phyloP scores from a whole-genome alignment of 2,113 vertebrate genomes.

The Macrotis lagotis region DNA sequence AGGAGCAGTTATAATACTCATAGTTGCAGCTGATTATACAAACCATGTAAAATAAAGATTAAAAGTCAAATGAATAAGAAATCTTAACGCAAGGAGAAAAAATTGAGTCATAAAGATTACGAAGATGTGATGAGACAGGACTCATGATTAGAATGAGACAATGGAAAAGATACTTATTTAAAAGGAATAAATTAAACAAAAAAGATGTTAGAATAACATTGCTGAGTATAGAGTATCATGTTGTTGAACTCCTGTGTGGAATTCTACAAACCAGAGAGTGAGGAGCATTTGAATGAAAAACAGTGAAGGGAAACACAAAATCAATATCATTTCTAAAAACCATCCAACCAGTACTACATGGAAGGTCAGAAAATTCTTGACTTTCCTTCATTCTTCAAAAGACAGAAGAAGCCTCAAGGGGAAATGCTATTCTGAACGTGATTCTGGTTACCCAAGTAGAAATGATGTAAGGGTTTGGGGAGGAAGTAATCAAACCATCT shows the following conservation, averaged over 20 bases:
- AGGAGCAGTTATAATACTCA: neutral
- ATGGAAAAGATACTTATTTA: neutral
- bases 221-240: neutral
- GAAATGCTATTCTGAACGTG: neutral
- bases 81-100: neutral
- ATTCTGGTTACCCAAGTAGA: neutral
- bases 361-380: neutral
- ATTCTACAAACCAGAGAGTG: neutral
- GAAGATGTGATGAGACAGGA: neutral
- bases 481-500: neutral
- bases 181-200: neutral
- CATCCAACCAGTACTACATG: neutral
- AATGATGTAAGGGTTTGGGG: neutral
- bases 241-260: neutral
- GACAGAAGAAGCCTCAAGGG: neutral
- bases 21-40: neutral
- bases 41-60: neutral
- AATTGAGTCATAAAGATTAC: neutral
- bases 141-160: neutral
- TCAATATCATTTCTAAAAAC: neutral
- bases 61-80: neutral
- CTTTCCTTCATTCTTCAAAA: neutral
- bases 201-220: neutral
- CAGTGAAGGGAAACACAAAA: neutral
- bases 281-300: neutral